These are phyloP conservation scores for Drosophila planitibia DNA, from an alignment of 2,888 invertebrate genomes.

Conservation along the genomic window DNA sequence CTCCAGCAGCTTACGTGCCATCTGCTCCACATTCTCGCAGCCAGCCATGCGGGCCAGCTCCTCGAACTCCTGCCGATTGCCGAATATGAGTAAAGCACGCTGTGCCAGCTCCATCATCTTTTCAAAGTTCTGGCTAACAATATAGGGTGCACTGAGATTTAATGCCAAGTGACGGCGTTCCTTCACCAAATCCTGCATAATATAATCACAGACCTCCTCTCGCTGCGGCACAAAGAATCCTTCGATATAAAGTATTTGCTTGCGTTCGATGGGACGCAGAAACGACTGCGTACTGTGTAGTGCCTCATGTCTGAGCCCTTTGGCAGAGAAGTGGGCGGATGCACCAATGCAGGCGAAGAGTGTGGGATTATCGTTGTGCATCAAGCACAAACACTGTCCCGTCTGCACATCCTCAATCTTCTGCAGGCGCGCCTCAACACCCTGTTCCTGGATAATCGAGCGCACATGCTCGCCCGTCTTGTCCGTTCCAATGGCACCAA, in stretches of 20 bases:
- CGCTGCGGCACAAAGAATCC: slow-evolving; percentile 87
- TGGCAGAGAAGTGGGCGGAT: slow-evolving; percentile 85
- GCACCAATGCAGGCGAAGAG: slow-evolving; percentile 87
- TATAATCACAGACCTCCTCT: slow-evolving; percentile 84
- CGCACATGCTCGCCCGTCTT: slow-evolving; percentile 84
- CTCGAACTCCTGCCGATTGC: slow-evolving; percentile 87
- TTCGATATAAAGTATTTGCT: slow-evolving; percentile 86
- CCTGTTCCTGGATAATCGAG: slow-evolving; percentile 83
- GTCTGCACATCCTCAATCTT: slow-evolving; percentile 84
- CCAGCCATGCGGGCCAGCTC: slow-evolving; percentile 83
- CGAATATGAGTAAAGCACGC: slow-evolving; percentile 86
- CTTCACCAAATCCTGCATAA: slow-evolving; percentile 85
- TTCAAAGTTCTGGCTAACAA: slow-evolving; percentile 85
- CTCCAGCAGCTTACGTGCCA: slow-evolving; percentile 58
- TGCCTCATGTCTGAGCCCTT: slow-evolving; percentile 76
- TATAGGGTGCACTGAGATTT: slow-evolving; percentile 87
- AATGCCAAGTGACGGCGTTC: slow-evolving; percentile 85
- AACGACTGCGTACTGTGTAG: slow-evolving; percentile 57
- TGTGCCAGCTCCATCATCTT: slow-evolving; percentile 85
- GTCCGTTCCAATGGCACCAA: slow-evolving; percentile 87
- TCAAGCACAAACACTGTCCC: slow-evolving; percentile 86
- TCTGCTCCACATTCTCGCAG: slow-evolving; percentile 61
- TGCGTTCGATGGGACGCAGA: slow-evolving; percentile 79
- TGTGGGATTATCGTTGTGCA: slow-evolving; percentile 85
- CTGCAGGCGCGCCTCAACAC: slow-evolving; percentile 85